Evolutionary conservation across 1,140 invertebrate genomes (phyloP).

Genomic region (Ephestia elutella): DNA sequence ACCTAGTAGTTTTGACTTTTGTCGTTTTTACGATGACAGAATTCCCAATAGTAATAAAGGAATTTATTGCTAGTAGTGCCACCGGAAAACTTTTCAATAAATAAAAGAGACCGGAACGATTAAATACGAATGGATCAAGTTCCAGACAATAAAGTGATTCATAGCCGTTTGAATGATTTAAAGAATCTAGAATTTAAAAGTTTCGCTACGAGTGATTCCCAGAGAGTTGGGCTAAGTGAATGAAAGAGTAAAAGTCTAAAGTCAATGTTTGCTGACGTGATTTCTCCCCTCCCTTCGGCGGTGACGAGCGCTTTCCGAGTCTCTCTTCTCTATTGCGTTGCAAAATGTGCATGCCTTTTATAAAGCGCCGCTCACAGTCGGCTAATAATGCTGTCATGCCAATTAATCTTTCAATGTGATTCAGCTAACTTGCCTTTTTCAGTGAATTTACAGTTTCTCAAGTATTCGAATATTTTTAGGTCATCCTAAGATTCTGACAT

Average conservation of each 20-base stretch:
- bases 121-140: conserved; percentile 28
- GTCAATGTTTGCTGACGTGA: conserved; percentile 71
- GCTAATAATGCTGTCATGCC: conserved; percentile 1
- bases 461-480: no score
- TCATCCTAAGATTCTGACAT: no score
- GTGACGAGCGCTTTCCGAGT: conserved; percentile 36
- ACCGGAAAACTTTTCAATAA: neutral
- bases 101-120: neutral
- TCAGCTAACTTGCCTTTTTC: neutral
- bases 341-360: conserved; percentile 37
- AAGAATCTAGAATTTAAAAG: conserved; percentile 51
- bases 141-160: conserved; percentile 45
- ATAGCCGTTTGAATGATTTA: conserved; percentile 54
- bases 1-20: no score
- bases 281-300: conserved; percentile 41
- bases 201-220: conserved; percentile 59
- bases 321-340: conserved; percentile 25
- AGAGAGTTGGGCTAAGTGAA: conserved; percentile 66
- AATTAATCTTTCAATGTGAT: conserved; percentile 1
- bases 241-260: conserved; percentile 67
- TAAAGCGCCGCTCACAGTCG: neutral
- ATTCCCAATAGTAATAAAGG: no score
- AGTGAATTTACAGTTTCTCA: no score
- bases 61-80: neutral
- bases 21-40: no score